Conservation (phyloP, 2,888 invertebrate genomes). For the Phaedon cochleariae region DNA sequence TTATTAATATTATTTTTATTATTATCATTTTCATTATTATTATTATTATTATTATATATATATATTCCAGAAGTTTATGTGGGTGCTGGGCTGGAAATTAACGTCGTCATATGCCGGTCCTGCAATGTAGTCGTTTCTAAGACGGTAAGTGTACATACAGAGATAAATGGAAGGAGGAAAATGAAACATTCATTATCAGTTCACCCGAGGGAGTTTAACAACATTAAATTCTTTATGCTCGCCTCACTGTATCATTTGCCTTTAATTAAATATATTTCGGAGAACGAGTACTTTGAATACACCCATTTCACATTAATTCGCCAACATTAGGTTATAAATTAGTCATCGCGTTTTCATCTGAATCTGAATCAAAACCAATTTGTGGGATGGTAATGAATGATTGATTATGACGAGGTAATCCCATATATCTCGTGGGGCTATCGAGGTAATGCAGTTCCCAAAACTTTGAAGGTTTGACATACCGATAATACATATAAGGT, state of each 20-base stretch:
- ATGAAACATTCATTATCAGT: conserved; percentile 26
- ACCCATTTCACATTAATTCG: too few species aligned
- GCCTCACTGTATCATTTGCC: conserved; percentile 22
- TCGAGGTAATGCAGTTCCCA: too few species aligned
- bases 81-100: too few species aligned
- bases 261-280: conserved; percentile 28
- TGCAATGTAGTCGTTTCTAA: not conserved
- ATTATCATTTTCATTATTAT: too few species aligned
- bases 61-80: too few species aligned
- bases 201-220: conserved; percentile 17
- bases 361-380: not conserved
- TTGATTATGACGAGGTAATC: too few species aligned
- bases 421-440: too few species aligned
- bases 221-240: conserved; percentile 30
- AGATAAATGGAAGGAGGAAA: conserved; percentile 22
- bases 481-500: too few species aligned
- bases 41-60: too few species aligned
- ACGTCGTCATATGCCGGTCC: not conserved
- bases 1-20: too few species aligned
- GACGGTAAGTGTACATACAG: not conserved
- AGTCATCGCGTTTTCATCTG: not conserved
- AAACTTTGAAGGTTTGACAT: too few species aligned
- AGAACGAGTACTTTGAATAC: not conserved
- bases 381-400: too few species aligned
- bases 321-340: conserved; percentile 6